phyloP scores from a whole-genome alignment of 1,140 invertebrate genomes.

The Pogonognathellus flavescens region DNA sequence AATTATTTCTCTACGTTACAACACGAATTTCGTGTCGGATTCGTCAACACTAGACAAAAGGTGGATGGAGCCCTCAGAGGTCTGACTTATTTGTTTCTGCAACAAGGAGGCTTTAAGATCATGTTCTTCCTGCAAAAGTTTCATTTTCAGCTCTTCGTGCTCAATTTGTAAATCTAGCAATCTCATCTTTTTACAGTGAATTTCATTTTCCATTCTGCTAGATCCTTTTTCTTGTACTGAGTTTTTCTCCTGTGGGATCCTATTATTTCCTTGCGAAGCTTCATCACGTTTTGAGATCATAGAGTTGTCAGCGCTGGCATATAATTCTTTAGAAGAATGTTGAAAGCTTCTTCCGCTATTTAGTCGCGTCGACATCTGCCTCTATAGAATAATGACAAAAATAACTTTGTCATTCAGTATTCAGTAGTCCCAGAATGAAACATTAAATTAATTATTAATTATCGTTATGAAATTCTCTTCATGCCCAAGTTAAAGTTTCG shows the following conservation, averaged over 20 bases:
- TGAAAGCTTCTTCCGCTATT: no score
- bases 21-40: background rate
- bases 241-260: background rate
- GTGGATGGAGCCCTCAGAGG: background rate
- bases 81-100: background rate
- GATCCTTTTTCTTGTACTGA: background rate
- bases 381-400: no score
- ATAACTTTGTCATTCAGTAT: no score
- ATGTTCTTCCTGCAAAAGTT: slow-evolving; percentile 23
- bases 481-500: no score
- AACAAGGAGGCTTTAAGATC: background rate
- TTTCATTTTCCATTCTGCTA: background rate
- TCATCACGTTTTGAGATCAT: no score
- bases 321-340: no score
- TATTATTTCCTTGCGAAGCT: background rate
- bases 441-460: no score
- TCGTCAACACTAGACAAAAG: background rate
- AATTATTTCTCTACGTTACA: no score
- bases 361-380: no score
- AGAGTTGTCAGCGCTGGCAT: no score
- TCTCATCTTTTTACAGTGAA: background rate
- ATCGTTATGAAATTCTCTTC: no score
- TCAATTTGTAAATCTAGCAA: slow-evolving; percentile 2
- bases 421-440: no score
- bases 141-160: slow-evolving; percentile 10